Conservation (phyloP, 2,797 vertebrate genomes). For the Malacoraja senta region DNA sequence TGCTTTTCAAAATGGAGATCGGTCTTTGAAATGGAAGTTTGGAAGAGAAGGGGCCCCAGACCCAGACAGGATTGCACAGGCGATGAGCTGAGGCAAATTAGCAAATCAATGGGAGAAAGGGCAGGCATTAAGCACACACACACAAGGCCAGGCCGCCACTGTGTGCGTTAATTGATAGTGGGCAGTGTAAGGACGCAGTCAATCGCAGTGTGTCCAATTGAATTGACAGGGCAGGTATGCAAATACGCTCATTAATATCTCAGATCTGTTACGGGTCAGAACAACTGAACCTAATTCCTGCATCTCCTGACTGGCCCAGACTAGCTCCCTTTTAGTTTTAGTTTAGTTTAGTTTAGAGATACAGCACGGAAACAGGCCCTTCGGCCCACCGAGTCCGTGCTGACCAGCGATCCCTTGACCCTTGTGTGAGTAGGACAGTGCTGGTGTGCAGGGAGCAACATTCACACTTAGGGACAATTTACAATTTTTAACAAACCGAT, state of each 20-base stretch:
- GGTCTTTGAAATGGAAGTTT: neutral
- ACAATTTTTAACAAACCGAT: too few relatives aligned
- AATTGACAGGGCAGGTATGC: constrained; percentile 20
- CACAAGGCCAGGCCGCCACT: neutral
- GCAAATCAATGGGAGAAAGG: neutral
- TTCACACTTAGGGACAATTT: too few relatives aligned
- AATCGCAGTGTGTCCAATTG: constrained; percentile 3
- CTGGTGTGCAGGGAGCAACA: too few relatives aligned
- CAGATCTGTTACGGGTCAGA: neutral
- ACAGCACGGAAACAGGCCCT: too few relatives aligned
- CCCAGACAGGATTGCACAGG: neutral
- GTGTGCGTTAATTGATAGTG: neutral
- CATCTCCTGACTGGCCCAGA: neutral
- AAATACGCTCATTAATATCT: constrained; percentile 16
- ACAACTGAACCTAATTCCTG: neutral
- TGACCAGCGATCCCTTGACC: too few relatives aligned
- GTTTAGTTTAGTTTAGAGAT: too few relatives aligned
- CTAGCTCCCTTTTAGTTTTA: too few relatives aligned
- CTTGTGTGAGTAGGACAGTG: too few relatives aligned
- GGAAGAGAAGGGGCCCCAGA: neutral
- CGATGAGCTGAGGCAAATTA: neutral
- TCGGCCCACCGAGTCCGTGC: too few relatives aligned
- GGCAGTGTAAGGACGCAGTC: neutral
- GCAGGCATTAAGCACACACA: neutral
- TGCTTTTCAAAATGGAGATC: neutral